phyloP scores from a whole-genome alignment of 2,113 vertebrate genomes.

The Mustelus asterias region DNA sequence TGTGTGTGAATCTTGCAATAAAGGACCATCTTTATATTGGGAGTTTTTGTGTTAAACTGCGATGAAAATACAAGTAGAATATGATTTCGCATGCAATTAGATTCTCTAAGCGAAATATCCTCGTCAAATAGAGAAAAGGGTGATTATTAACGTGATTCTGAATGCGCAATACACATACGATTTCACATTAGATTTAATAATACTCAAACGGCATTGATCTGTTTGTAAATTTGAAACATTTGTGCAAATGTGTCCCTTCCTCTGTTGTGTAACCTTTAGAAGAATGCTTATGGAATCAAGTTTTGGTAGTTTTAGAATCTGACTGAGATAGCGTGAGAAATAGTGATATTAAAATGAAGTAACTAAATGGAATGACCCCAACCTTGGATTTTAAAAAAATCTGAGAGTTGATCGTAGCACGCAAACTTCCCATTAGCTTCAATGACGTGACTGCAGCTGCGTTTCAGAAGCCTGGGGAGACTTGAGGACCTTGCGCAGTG shows the following conservation, averaged over 20 bases:
- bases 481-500: neutral
- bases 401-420: slow-evolving; percentile 1
- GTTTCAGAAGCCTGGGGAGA: slow-evolving; percentile 25
- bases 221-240: neutral
- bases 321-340: slow-evolving; percentile 17
- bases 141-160: neutral
- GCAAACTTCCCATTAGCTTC: slow-evolving; percentile 35
- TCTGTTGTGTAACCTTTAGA: neutral
- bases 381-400: neutral
- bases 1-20: neutral
- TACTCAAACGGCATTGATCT: neutral
- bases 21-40: neutral
- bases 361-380: neutral
- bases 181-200: neutral
- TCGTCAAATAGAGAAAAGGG: neutral
- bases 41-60: neutral
- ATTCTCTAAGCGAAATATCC: neutral
- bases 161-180: neutral
- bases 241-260: neutral
- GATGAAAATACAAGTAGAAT: neutral
- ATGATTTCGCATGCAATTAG: neutral
- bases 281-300: neutral
- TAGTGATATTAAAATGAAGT: neutral
- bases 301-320: neutral
- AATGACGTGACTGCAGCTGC: slow-evolving; percentile 27